Conservation (phyloP, 2,113 vertebrate species). For the Dromiciops gliroides region DNA sequence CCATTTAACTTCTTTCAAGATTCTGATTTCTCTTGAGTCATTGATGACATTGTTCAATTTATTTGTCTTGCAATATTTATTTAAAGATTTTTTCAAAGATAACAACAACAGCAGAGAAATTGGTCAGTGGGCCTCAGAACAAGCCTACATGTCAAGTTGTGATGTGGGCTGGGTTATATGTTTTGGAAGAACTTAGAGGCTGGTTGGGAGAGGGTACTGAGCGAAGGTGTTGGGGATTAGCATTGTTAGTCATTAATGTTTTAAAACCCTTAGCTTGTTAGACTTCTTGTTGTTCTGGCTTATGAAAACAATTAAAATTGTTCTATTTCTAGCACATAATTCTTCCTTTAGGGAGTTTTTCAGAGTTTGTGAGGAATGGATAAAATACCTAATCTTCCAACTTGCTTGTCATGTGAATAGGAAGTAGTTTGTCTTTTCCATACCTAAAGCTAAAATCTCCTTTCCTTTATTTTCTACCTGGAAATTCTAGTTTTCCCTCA, state of each 20-base stretch:
- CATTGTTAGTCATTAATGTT: neutral
- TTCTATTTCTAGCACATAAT: neutral
- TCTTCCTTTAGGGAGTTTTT: neutral
- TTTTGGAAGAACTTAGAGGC: neutral
- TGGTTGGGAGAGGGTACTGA: neutral
- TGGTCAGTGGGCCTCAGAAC: too few species aligned
- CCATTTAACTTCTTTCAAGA: too few species aligned
- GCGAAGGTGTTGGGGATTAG: neutral
- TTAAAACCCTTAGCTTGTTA: neutral
- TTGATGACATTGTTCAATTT: too few species aligned
- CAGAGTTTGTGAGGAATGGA: neutral
- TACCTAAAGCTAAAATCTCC: neutral
- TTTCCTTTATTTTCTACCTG: too few species aligned
- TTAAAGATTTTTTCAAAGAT: too few species aligned
- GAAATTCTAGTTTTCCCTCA: too few species aligned
- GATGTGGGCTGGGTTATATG: too few species aligned
- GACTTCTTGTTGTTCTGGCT: neutral
- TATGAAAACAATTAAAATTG: neutral
- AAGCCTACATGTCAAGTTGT: too few species aligned
- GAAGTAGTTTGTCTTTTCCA: neutral
- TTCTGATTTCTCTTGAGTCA: too few species aligned
- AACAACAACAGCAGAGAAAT: too few species aligned
- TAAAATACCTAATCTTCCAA: neutral
- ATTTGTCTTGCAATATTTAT: too few species aligned
- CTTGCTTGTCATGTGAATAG: neutral